A percentile compares a stretch with the other conserved stretches of the same genome.
phyloP scores from a whole-genome alignment of 1,140 invertebrate species.

The Musca domestica region DNA sequence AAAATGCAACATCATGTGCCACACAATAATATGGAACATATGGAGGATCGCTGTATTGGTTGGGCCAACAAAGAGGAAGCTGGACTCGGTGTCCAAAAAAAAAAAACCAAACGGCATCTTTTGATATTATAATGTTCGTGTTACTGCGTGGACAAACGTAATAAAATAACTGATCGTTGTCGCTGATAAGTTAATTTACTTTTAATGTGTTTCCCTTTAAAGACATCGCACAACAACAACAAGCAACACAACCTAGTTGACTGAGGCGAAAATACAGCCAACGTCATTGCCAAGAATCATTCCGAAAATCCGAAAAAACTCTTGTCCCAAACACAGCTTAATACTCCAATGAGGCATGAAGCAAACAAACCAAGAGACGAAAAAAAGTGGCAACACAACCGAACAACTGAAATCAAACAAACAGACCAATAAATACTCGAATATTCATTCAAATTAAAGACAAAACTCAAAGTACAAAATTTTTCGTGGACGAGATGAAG shows the following conservation, averaged over 20 bases:
- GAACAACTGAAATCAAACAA: constrained; percentile 1
- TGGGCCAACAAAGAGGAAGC: background rate
- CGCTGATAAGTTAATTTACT: constrained; percentile 54
- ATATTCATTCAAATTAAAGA: no score
- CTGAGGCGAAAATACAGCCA: no score
- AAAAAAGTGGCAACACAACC: background rate
- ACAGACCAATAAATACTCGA: no score
- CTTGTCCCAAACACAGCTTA: no score
- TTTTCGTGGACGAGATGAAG: no score
- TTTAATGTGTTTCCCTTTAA: constrained; percentile 47
- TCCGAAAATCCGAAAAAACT: no score
- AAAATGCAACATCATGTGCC: background rate
- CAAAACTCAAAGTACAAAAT: no score
- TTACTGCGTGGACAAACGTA: constrained; percentile 53
- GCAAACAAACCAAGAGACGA: no score
- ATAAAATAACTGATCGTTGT: constrained; percentile 54
- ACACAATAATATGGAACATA: background rate
- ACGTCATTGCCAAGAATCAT: no score
- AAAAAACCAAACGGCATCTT: constrained; percentile 24
- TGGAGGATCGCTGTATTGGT: background rate
- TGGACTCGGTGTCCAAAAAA: background rate
- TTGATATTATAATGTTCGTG: constrained; percentile 54
- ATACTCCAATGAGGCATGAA: no score
- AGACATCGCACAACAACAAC: constrained; percentile 22
- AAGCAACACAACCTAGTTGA: background rate